phyloP scores from a whole-genome alignment of 2,888 invertebrate genomes.

The Diarsia rubi region DNA sequence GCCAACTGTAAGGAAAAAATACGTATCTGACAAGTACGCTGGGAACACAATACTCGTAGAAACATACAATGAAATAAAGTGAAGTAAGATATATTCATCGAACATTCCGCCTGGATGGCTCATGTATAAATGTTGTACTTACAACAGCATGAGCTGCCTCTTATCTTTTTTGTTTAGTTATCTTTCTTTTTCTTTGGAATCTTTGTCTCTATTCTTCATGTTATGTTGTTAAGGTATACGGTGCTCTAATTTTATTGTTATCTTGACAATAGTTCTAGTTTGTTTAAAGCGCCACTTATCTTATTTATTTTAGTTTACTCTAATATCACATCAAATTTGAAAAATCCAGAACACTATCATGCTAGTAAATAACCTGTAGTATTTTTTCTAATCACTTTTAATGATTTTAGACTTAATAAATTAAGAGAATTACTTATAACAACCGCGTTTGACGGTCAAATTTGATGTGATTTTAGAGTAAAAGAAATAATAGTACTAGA shows the following conservation, averaged over 20 bases:
- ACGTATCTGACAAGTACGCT: neutral
- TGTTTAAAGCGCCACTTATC: no score
- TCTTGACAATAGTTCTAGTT: neutral
- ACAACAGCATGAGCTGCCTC: conserved; percentile 14
- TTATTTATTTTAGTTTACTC: no score
- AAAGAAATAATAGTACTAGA: no score
- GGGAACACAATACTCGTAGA: conserved; percentile 33
- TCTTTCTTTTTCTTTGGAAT: conserved; percentile 15
- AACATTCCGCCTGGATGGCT: conserved; percentile 41
- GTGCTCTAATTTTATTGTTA: neutral
- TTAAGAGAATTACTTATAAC: no score
- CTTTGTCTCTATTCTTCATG: conserved; percentile 8
- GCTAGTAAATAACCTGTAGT: no score
- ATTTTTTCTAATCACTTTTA: no score
- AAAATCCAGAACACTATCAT: no score
- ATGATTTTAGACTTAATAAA: no score
- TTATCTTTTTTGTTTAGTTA: conserved; percentile 20
- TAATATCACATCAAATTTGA: no score
- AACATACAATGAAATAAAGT: conserved; percentile 38
- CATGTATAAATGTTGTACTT: conserved; percentile 42
- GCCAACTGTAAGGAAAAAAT: neutral
- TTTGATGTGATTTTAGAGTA: no score
- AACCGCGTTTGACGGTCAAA: no score
- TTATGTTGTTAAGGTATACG: conserved; percentile 9
- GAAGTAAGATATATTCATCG: conserved; percentile 50